A percentile compares a stretch with the other conserved stretches of the same genome.
Evolutionary conservation across 1,140 invertebrate genomes (phyloP).

Genomic region (Scaptomyza hsui): DNA sequence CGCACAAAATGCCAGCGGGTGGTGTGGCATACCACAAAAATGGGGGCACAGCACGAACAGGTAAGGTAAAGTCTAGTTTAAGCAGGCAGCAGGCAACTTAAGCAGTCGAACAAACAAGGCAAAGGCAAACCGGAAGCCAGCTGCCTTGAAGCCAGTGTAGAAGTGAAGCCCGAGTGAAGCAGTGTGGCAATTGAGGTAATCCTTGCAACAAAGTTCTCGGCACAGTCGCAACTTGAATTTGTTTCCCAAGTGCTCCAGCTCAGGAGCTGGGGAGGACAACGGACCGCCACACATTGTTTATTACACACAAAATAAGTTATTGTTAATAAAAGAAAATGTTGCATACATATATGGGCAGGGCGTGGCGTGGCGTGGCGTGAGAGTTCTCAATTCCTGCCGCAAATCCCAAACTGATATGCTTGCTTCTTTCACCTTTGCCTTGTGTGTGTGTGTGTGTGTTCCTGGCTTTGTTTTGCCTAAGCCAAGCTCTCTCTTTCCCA

Average conservation of each 20-base stretch:
- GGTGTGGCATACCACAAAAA: slow-evolving; percentile 25
- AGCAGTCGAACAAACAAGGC: slow-evolving; percentile 21
- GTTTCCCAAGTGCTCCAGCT: slow-evolving; percentile 46
- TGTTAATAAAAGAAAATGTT: slow-evolving; percentile 51
- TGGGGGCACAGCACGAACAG: not conserved
- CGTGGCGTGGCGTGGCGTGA: not conserved
- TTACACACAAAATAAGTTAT: slow-evolving; percentile 56
- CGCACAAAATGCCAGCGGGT: slow-evolving; percentile 49
- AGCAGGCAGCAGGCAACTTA: slow-evolving; percentile 13
- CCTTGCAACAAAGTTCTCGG: slow-evolving; percentile 47
- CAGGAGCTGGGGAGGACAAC: slow-evolving; percentile 1
- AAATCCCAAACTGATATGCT: slow-evolving; percentile 15
- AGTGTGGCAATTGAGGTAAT: slow-evolving; percentile 62
- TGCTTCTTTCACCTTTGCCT: slow-evolving; percentile 1
- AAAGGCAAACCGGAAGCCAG: slow-evolving; percentile 28
- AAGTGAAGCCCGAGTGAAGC: not conserved
- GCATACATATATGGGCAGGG: too few species aligned
- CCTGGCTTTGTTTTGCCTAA: slow-evolving; percentile 33
- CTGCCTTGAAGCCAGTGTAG: slow-evolving; percentile 15
- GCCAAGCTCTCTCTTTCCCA: slow-evolving; percentile 1
- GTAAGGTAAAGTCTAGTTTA: not conserved
- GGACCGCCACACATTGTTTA: slow-evolving; percentile 52
- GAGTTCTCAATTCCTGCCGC: slow-evolving; percentile 16
- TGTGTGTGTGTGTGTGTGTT: slow-evolving; percentile 41
- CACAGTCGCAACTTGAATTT: slow-evolving; percentile 46